Percentiles rank a stretch among this genome's conserved stretches.
These are phyloP conservation scores for Mimumesa dahlbomi DNA, from an alignment of 2,888 invertebrate genomes.

Conservation along the genomic window DNA sequence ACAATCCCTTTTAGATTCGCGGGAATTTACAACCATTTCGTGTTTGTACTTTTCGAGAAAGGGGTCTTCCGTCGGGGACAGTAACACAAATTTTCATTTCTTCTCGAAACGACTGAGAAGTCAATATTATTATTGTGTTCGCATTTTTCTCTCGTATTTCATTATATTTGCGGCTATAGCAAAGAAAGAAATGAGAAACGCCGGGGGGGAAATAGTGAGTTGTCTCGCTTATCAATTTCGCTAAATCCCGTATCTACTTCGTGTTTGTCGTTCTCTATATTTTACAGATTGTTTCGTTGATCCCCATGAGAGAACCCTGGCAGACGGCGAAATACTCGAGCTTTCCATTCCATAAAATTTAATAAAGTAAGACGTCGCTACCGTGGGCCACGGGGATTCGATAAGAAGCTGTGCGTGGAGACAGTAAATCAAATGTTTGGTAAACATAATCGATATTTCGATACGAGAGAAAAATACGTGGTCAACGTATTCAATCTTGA, in stretches of 20 bases:
- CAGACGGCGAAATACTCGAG: conserved; percentile 34
- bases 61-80: too few relatives aligned
- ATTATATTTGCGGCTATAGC: too few relatives aligned
- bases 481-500: neutral
- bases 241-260: conserved; percentile 46
- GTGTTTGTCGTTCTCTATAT: conserved; percentile 42
- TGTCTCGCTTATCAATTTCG: conserved; percentile 52
- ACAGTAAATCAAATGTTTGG: conserved; percentile 17
- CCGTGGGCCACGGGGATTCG: conserved; percentile 15
- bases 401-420: conserved; percentile 18
- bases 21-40: too few relatives aligned
- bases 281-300: conserved; percentile 51
- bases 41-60: too few relatives aligned
- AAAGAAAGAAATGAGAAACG: too few relatives aligned
- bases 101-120: too few relatives aligned
- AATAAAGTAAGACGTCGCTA: conserved; percentile 53
- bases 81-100: too few relatives aligned
- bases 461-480: neutral
- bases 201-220: too few relatives aligned
- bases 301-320: conserved; percentile 28
- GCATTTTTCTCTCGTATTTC: too few relatives aligned
- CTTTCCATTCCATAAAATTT: conserved; percentile 56
- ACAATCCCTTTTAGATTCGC: too few relatives aligned
- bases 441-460: conserved; percentile 17
- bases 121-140: too few relatives aligned